A percentile compares a stretch with the other conserved stretches of the same genome.
Evolutionary conservation across 2,888 invertebrate species (phyloP).

Genomic region (Rotaria sp.): DNA sequence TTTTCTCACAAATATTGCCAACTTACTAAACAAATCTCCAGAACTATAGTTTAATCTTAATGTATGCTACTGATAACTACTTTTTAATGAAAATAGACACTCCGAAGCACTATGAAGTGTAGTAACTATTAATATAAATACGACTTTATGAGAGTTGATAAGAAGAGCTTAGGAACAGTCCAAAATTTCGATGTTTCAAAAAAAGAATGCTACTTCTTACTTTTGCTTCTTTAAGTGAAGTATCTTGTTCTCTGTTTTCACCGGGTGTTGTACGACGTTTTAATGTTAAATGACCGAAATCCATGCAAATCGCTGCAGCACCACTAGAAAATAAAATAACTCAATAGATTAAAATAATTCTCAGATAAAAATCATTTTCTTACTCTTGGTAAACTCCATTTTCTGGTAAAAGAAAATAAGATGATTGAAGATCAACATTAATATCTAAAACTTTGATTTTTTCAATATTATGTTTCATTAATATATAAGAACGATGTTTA

Average conservation of each 20-base stretch:
- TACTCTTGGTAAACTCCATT: constrained; percentile 66
- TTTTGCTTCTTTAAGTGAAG: background rate
- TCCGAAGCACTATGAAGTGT: too few relatives aligned
- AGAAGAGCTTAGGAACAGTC: too few relatives aligned
- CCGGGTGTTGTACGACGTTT: background rate
- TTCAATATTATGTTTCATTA: constrained; percentile 39
- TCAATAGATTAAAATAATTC: too few relatives aligned
- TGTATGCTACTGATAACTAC: too few relatives aligned
- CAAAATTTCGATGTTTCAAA: too few relatives aligned
- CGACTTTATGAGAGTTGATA: too few relatives aligned
- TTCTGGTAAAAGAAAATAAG: constrained; percentile 77
- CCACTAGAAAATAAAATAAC: background rate
- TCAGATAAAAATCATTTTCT: background rate
- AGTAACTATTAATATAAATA: too few relatives aligned
- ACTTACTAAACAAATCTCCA: too few relatives aligned
- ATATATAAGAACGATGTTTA: constrained; percentile 33
- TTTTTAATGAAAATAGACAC: too few relatives aligned
- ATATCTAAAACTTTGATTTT: constrained; percentile 38
- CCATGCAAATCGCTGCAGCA: constrained; percentile 37
- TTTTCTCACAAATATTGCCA: too few relatives aligned
- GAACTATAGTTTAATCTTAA: too few relatives aligned
- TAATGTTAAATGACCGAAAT: constrained; percentile 42
- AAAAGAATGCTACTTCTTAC: background rate
- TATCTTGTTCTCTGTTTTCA: background rate
- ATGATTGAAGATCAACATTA: constrained; percentile 72